Evolutionary conservation across 2,797 vertebrate species (phyloP).

Genomic region (Pelochelys cantorii): DNA sequence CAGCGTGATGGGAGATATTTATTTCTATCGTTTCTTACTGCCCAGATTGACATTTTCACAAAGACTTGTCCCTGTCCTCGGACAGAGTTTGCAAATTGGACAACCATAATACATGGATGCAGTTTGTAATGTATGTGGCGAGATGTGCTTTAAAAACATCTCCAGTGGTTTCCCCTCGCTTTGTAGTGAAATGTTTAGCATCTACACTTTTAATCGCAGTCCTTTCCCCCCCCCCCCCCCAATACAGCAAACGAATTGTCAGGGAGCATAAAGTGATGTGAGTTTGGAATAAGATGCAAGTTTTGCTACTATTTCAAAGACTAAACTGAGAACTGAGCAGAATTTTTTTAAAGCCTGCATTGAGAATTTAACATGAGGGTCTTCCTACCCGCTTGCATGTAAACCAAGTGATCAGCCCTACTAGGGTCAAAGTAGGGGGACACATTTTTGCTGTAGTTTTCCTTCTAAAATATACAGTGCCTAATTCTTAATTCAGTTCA

Average conservation of each 20-base stretch:
- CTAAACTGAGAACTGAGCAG: rapidly evolving
- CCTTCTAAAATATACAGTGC: rapidly evolving
- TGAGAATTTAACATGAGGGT: not conserved
- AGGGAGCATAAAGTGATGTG: rapidly evolving
- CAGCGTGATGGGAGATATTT: not conserved
- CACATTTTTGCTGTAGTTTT: not conserved
- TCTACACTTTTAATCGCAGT: rapidly evolving
- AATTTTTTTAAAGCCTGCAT: not conserved
- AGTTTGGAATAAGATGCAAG: rapidly evolving
- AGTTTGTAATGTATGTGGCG: rapidly evolving
- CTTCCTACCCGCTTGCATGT: not conserved
- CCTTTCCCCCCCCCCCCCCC: not conserved
- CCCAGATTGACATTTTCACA: not conserved
- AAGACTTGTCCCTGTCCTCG: not conserved
- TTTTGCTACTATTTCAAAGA: not conserved
- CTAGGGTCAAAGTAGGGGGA: not conserved
- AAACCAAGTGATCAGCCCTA: not conserved
- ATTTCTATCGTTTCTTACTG: not conserved
- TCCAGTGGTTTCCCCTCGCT: not conserved
- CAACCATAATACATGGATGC: not conserved
- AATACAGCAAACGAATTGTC: rapidly evolving
- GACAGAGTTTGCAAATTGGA: not conserved
- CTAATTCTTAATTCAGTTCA: not conserved
- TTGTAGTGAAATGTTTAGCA: rapidly evolving
- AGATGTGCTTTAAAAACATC: not conserved